phyloP scores from a whole-genome alignment of 2,888 invertebrate genomes.

The Galeopsomyia nigrocyanea region DNA sequence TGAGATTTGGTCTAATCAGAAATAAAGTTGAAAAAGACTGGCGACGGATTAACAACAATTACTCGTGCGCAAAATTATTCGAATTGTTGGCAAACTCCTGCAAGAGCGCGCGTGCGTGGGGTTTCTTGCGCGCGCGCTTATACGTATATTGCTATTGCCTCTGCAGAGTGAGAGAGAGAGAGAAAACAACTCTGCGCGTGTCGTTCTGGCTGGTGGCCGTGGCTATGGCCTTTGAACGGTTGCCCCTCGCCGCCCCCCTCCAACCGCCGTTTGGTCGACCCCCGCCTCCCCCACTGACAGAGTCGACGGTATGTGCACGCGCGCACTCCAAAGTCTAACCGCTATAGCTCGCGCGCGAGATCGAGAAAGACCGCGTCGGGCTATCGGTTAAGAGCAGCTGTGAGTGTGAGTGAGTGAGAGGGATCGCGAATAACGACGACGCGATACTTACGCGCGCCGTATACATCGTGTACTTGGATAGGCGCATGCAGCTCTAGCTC shows the following conservation, averaged over 20 bases:
- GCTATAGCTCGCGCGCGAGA: conserved; percentile 9
- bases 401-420: conserved; percentile 43
- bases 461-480: background rate
- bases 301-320: conserved; percentile 38
- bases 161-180: conserved; percentile 5
- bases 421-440: background rate
- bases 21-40: too few species aligned
- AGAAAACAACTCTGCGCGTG: conserved; percentile 34
- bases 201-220: conserved; percentile 60
- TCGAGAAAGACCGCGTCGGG: conserved; percentile 17
- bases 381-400: conserved; percentile 38
- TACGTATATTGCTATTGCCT: background rate
- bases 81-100: background rate
- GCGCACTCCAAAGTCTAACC: background rate
- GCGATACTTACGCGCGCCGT: conserved; percentile 39
- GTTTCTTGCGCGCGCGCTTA: background rate
- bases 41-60: too few species aligned
- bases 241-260: conserved; percentile 11
- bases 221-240: conserved; percentile 67
- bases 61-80: too few species aligned
- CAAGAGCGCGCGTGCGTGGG: background rate
- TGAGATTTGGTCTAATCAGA: too few species aligned
- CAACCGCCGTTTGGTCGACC: background rate
- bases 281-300: background rate
- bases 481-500: conserved; percentile 29